Conservation (phyloP, 30 jellyfish, hydroid and myxozoan species). For the Turritopsis rubra region DNA sequence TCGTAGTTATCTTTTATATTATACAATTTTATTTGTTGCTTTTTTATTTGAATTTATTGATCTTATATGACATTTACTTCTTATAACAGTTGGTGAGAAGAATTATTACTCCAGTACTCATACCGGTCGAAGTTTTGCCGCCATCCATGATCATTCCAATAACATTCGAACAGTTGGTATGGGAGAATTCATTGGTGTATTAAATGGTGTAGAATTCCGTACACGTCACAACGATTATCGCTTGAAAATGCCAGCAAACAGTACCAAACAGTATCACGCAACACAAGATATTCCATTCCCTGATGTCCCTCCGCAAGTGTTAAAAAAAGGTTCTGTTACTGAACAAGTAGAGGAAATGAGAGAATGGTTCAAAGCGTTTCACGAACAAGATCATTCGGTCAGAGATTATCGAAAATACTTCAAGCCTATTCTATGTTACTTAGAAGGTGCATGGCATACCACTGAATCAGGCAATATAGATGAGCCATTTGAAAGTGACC, state of each 20-base stretch:
- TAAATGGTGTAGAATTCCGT: slow-evolving; percentile 69
- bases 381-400: slow-evolving; percentile 58
- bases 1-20: not conserved
- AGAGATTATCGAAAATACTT: slow-evolving; percentile 70
- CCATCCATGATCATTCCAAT: slow-evolving; percentile 66
- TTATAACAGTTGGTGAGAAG: slow-evolving; percentile 18
- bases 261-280: slow-evolving; percentile 15
- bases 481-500: slow-evolving; percentile 85
- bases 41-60: not conserved
- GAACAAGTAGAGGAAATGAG: slow-evolving; percentile 76
- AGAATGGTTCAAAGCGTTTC: slow-evolving; percentile 89
- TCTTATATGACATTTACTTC: not conserved
- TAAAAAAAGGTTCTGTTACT: not conserved
- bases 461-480: slow-evolving; percentile 35
- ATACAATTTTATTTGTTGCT: too few species aligned
- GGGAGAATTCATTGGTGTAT: slow-evolving; percentile 70
- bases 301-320: slow-evolving; percentile 77
- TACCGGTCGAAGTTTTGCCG: slow-evolving; percentile 42
- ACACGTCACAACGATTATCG: slow-evolving; percentile 74
- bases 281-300: slow-evolving; percentile 65
- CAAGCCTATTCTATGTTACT: slow-evolving; percentile 75
- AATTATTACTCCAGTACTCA: slow-evolving; percentile 45
- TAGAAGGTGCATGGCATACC: slow-evolving; percentile 95
- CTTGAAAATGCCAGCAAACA: slow-evolving; percentile 32
- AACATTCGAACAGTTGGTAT: slow-evolving; percentile 48